Base-by-base conservation (phyloP, 2,888 invertebrate genomes). In the Asteroscopus sphinx region DNA sequence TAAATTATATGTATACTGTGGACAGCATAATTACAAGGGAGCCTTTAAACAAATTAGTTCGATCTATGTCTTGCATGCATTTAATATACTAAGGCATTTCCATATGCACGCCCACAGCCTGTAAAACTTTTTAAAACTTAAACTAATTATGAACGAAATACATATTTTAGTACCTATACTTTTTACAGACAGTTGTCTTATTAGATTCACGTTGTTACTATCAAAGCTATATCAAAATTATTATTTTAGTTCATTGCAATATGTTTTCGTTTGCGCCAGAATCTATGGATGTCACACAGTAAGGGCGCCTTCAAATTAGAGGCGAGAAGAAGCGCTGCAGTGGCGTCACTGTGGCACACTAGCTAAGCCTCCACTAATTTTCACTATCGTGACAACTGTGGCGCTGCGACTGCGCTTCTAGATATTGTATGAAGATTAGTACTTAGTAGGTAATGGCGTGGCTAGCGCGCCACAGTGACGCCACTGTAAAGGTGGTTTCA, bases 121-220 rank as follows among this genome's bases (percentile, higher is more conserved):
- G 74, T 63, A 64, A 70, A 65, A 57, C 68, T 55, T 67, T 73
- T 81, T 81, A 77, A 79, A 83, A 85, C 79, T 81, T 87, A 88
- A 79, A 77, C 71, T 79, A 80, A 82, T 82, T 62, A 73, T 69
- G 79, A 71, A 81, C 65, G 80, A 79, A 78, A 80, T 82, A 78
- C 78, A 85, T 82, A 82, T 74, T 78, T 86, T 83, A 85, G 77
- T 87, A 88, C 3, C 3, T 25, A 28, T 84, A 87, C 81, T 85
- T 90, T 89, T 83, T 87, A 89, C 86, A 88, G 83, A 85, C 47
- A 47, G 25, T 56, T 53, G 53, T 56, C 46, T 55, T 28, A 48
- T 81, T 74, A 76, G 79, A 83, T 86, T 88, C 82, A 83, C 68
- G 76, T 82, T 77, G 75, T 79, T 70, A 73, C 59, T 60, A 73